Percentiles rank a stretch among this genome's conserved stretches.
These are phyloP conservation scores for Periplaneta americana DNA, from an alignment of 1,140 invertebrate genomes.

Conservation along the genomic window DNA sequence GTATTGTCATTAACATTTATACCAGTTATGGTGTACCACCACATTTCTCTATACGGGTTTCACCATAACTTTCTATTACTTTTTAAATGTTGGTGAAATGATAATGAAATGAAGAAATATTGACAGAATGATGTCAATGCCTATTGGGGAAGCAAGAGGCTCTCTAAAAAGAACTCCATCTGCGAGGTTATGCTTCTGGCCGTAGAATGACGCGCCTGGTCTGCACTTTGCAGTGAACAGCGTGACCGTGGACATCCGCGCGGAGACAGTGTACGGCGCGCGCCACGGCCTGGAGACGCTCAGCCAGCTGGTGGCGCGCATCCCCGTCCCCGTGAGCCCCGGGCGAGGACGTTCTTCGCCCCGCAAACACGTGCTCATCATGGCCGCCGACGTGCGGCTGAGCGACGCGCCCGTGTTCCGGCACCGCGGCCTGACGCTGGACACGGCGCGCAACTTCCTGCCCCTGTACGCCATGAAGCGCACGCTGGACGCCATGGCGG, in stretches of 20 bases:
- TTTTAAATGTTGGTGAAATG: too few species aligned
- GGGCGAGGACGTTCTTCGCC: conserved; percentile 13
- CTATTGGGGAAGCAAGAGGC: too few species aligned
- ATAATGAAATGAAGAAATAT: too few species aligned
- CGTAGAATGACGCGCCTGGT: not conserved
- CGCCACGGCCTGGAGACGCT: conserved; percentile 73
- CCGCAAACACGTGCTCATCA: conserved; percentile 28
- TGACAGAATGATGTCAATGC: too few species aligned
- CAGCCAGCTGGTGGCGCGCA: conserved; percentile 50
- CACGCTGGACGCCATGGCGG: conserved; percentile 69
- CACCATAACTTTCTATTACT: too few species aligned
- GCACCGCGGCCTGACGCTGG: conserved; percentile 66
- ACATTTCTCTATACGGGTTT: too few species aligned
- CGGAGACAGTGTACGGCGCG: conserved; percentile 64
- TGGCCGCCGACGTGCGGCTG: conserved; percentile 33
- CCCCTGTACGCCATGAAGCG: conserved; percentile 59
- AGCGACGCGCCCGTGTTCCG: conserved; percentile 35
- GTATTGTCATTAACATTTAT: too few species aligned
- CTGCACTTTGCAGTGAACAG: not conserved
- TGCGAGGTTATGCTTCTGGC: too few species aligned
- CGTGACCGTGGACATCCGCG: conserved; percentile 47
- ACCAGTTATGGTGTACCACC: too few species aligned
- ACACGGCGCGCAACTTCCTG: conserved; percentile 72
- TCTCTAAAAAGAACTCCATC: too few species aligned
- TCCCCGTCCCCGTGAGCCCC: conserved; percentile 30